Evolutionary conservation across 2,888 invertebrate species (phyloP).

Genomic region (Phytoseiulus persimilis): DNA sequence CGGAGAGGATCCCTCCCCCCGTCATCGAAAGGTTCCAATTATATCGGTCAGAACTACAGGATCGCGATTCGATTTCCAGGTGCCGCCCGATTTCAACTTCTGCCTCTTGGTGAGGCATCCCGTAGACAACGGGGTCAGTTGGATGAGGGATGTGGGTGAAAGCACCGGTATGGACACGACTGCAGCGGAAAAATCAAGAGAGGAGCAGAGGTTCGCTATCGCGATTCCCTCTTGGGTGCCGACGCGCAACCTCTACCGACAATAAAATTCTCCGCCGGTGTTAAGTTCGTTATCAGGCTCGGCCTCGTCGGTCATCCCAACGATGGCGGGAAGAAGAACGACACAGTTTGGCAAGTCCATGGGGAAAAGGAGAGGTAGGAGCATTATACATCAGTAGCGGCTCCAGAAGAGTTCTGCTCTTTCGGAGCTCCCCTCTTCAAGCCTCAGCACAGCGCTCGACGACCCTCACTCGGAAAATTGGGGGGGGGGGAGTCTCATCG

Average conservation of each 20-base stretch:
- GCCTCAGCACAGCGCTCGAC: no score
- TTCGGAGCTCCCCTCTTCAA: neutral
- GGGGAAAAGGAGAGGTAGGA: neutral
- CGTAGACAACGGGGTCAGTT: neutral
- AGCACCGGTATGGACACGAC: neutral
- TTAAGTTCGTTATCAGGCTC: neutral
- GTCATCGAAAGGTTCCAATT: no score
- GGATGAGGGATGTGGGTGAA: neutral
- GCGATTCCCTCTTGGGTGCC: neutral
- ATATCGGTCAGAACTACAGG: no score
- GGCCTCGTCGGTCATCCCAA: neutral
- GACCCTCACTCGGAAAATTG: no score
- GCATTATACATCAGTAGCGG: no score
- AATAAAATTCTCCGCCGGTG: neutral
- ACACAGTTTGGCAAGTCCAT: neutral
- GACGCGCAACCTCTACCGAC: neutral
- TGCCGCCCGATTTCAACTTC: no score
- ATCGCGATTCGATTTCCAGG: no score
- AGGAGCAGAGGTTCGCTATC: neutral
- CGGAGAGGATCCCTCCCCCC: no score
- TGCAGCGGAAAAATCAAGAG: neutral
- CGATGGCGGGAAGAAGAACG: neutral
- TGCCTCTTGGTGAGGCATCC: no score
- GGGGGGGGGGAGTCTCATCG: no score
- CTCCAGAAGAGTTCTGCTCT: neutral